phyloP scores from a whole-genome alignment of 2,888 invertebrate species.

The Merodon equestris region DNA sequence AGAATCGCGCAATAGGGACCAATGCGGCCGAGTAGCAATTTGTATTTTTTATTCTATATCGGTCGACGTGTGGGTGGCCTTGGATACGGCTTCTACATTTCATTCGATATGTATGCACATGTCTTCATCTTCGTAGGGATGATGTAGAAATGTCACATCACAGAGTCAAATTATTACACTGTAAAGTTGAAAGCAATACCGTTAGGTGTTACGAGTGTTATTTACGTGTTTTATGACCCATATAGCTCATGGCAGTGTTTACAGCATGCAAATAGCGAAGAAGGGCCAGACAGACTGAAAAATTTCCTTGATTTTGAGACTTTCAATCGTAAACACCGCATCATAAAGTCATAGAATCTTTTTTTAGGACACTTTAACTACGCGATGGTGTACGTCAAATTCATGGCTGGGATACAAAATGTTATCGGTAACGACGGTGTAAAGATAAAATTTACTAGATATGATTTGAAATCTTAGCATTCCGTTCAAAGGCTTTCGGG shows the following conservation, averaged over 20 bases:
- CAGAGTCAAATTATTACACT: slow-evolving; percentile 36
- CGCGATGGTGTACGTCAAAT: no score
- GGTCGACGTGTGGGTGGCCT: slow-evolving; percentile 15
- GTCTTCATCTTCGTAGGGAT: slow-evolving; percentile 8
- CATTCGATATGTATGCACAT: slow-evolving; percentile 6
- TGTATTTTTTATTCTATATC: not conserved
- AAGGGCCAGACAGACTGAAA: no score
- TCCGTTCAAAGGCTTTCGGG: slow-evolving; percentile 4
- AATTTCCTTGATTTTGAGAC: no score
- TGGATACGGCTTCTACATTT: slow-evolving; percentile 24
- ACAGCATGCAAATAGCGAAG: no score
- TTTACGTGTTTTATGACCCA: not conserved
- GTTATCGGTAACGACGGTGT: no score
- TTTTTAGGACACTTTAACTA: no score
- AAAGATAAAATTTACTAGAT: no score
- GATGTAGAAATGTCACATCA: not conserved
- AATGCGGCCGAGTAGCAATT: slow-evolving; percentile 31
- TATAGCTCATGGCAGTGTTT: no score
- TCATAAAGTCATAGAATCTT: not conserved
- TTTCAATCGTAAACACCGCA: no score
- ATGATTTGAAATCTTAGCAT: slow-evolving; percentile 1
- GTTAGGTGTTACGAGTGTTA: slow-evolving; percentile 25
- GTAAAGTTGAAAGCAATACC: slow-evolving; percentile 37
- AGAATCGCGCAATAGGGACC: not conserved
- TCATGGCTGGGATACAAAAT: no score